These are phyloP conservation scores for Orthosia incerta DNA, from an alignment of 2,888 invertebrate genomes.

Conservation along the genomic window DNA sequence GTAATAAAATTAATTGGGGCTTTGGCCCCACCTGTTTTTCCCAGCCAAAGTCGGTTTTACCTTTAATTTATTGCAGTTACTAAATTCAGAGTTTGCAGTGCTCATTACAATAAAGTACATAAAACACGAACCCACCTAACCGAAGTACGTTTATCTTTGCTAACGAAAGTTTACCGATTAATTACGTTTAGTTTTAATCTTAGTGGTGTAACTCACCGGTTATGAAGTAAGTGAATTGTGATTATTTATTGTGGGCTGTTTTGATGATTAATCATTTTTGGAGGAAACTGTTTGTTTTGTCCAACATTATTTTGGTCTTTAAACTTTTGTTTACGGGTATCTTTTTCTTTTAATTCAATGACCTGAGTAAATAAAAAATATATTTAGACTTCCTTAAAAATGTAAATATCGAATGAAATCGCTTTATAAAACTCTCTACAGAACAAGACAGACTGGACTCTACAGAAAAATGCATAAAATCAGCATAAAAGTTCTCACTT, in stretches of 20 bases:
- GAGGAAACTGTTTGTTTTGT: background rate
- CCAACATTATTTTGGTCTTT: background rate
- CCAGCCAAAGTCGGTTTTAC: slow-evolving; percentile 21
- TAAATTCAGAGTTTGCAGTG: slow-evolving; percentile 45
- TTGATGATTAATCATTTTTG: slow-evolving; percentile 14
- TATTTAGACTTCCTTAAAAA: too few relatives aligned
- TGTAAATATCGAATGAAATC: too few relatives aligned
- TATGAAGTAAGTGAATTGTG: slow-evolving; percentile 40
- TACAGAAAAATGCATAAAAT: background rate
- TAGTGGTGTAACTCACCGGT: slow-evolving; percentile 52
- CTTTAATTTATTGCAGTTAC: slow-evolving; percentile 58
- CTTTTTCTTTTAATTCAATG: too few relatives aligned
- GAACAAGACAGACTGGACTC: too few relatives aligned
- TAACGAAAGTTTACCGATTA: slow-evolving; percentile 58
- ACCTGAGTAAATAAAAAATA: too few relatives aligned
- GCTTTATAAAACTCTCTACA: too few relatives aligned
- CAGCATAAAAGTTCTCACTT: slow-evolving; percentile 1
- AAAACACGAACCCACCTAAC: slow-evolving; percentile 60
- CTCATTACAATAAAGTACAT: slow-evolving; percentile 59
- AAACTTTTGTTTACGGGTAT: background rate
- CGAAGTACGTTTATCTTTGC: slow-evolving; percentile 61
- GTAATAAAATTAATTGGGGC: too few relatives aligned
- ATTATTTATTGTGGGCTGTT: slow-evolving; percentile 30
- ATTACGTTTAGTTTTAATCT: slow-evolving; percentile 62
- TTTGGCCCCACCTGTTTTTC: slow-evolving; percentile 43